These are phyloP conservation scores for Camarhynchus parvulus DNA, from an alignment of 2,113 vertebrate genomes.

Conservation along the genomic window DNA sequence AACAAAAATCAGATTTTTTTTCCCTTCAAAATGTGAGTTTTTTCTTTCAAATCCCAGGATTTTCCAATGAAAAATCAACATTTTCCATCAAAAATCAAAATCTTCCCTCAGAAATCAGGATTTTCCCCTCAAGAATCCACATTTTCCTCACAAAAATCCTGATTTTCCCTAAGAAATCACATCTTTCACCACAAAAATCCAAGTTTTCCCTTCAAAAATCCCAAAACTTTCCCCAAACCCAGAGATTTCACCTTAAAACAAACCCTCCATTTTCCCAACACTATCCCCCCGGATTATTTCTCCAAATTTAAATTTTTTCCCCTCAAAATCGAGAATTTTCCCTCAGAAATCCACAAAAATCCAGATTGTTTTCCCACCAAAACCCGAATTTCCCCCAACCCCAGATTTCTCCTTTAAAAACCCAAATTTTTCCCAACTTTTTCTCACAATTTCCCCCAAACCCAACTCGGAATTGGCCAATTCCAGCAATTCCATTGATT, in stretches of 20 bases:
- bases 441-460: too few relatives aligned
- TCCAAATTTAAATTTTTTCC: too few relatives aligned
- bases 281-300: accelerated
- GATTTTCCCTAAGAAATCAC: too few relatives aligned
- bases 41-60: not conserved
- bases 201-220: not conserved
- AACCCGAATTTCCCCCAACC: too few relatives aligned
- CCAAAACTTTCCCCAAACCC: too few relatives aligned
- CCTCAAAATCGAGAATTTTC: accelerated
- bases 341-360: too few relatives aligned
- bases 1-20: too few relatives aligned
- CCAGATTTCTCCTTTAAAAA: accelerated
- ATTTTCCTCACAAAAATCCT: not conserved
- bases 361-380: too few relatives aligned
- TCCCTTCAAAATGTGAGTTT: not conserved
- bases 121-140: accelerated
- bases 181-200: not conserved
- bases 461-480: accelerated
- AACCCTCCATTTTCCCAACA: not conserved
- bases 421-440: not conserved
- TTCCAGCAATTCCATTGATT: not conserved
- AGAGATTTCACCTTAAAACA: not conserved
- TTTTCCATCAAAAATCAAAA: accelerated
- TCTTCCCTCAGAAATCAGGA: not conserved
- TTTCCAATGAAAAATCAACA: not conserved